These are phyloP conservation scores for Syngnathus typhle DNA, from an alignment of 2,113 vertebrate genomes.

Conservation along the genomic window DNA sequence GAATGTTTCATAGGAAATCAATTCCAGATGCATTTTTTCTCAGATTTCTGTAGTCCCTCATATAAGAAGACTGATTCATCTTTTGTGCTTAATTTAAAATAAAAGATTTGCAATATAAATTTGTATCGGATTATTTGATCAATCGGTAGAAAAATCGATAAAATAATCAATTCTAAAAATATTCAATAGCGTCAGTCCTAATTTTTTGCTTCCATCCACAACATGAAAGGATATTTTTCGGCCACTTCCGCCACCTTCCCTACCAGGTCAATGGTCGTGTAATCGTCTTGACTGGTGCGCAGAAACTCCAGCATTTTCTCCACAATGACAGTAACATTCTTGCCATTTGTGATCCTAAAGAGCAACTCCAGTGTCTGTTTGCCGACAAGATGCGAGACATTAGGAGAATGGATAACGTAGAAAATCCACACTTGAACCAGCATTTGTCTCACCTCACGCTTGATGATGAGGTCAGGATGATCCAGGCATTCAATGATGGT, in stretches of 20 bases:
- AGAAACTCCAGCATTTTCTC: conserved; percentile 95
- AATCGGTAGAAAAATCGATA: too few relatives aligned
- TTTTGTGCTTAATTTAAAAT: too few relatives aligned
- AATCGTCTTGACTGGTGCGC: conserved; percentile 80
- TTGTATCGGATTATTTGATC: too few relatives aligned
- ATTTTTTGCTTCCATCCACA: not conserved
- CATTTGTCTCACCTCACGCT: conserved; percentile 80
- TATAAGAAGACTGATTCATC: too few relatives aligned
- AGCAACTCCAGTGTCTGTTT: conserved; percentile 90
- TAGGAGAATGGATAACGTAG: not conserved
- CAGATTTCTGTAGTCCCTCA: too few relatives aligned
- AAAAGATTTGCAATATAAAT: too few relatives aligned
- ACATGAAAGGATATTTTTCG: conserved; percentile 90
- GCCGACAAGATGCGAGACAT: not conserved
- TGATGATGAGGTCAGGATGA: conserved; percentile 90
- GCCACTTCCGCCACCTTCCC: conserved; percentile 92
- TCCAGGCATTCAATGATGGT: conserved; percentile 97
- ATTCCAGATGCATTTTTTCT: not conserved
- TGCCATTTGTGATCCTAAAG: conserved; percentile 91
- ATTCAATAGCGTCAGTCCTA: too few relatives aligned
- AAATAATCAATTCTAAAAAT: too few relatives aligned
- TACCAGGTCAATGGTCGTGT: conserved; percentile 80
- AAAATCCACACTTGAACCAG: not conserved
- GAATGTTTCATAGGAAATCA: conserved; percentile 68
- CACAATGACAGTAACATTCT: conserved; percentile 89